Conservation (phyloP, 1,140 invertebrate genomes). For the Augochlora pura region DNA sequence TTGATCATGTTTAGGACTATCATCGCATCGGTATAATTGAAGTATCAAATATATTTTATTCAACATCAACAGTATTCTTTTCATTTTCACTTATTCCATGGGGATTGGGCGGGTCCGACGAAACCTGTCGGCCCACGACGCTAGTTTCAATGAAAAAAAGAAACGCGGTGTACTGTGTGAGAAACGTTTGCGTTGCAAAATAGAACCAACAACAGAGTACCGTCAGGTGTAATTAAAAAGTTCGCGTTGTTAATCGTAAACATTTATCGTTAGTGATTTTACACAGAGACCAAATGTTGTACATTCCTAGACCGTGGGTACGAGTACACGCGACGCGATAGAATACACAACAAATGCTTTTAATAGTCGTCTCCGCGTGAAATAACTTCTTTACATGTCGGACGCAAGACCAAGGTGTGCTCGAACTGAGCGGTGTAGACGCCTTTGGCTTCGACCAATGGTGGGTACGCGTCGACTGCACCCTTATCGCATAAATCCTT, state of each 20-base stretch:
- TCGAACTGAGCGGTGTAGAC: constrained; percentile 99
- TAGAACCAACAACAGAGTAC: constrained; percentile 12
- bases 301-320: constrained; percentile 21
- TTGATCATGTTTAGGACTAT: constrained; percentile 31
- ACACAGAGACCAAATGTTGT: constrained; percentile 26
- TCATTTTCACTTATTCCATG: constrained; percentile 10
- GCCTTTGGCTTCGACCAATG: constrained; percentile 98
- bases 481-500: constrained; percentile 99
- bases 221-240: constrained; percentile 12
- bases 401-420: constrained; percentile 98
- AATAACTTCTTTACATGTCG: constrained; percentile 99
- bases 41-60: constrained; percentile 70
- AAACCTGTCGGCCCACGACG: constrained; percentile 22
- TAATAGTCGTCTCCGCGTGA: constrained; percentile 98
- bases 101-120: constrained; percentile 17
- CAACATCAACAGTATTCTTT: constrained; percentile 41
- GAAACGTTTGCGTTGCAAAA: background rate
- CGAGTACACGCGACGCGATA: constrained; percentile 2
- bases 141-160: background rate
- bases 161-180: background rate
- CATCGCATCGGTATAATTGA: constrained; percentile 47
- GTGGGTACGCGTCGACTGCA: constrained; percentile 98
- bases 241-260: constrained; percentile 33
- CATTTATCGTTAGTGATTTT: constrained; percentile 33
- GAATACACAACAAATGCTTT: constrained; percentile 52